phyloP scores from a whole-genome alignment of 2,113 vertebrate genomes.

The Perca flavescens region DNA sequence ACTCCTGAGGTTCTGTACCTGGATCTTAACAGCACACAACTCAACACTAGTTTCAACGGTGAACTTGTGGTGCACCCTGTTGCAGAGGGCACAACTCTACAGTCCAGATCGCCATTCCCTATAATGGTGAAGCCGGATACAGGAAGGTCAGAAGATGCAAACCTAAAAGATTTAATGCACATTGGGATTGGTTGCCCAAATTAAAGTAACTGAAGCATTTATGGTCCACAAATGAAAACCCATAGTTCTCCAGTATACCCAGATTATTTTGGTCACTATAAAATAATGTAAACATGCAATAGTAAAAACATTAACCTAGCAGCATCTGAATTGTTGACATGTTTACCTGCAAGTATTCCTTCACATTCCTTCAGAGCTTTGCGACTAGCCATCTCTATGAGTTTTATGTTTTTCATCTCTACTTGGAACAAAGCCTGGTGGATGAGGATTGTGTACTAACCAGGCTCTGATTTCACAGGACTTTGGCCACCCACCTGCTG shows the following conservation, averaged over 20 bases:
- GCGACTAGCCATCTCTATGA: conserved; percentile 36
- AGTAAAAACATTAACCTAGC: not conserved
- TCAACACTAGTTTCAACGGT: conserved; percentile 54
- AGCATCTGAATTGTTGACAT: not conserved
- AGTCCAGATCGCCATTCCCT: conserved; percentile 60
- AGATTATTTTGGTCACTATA: not conserved
- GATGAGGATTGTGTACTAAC: conserved; percentile 43
- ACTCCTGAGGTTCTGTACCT: conserved; percentile 59
- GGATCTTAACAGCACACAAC: not conserved
- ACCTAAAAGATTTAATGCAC: not conserved
- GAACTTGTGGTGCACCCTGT: conserved; percentile 31
- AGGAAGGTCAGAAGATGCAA: conserved; percentile 61
- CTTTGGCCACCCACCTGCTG: conserved; percentile 54
- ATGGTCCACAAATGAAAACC: not conserved
- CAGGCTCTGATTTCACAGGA: conserved; percentile 35
- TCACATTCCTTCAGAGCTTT: conserved; percentile 59
- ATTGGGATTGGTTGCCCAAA: not conserved
- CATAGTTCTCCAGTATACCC: no score
- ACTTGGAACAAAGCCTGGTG: conserved; percentile 59
- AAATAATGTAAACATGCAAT: not conserved
- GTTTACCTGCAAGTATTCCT: not conserved
- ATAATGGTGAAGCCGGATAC: conserved; percentile 62
- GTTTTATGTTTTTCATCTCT: conserved; percentile 54
- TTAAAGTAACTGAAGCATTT: no score
- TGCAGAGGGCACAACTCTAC: not conserved